Conservation (phyloP, 2,797 vertebrate species). For the Karalla daura region DNA sequence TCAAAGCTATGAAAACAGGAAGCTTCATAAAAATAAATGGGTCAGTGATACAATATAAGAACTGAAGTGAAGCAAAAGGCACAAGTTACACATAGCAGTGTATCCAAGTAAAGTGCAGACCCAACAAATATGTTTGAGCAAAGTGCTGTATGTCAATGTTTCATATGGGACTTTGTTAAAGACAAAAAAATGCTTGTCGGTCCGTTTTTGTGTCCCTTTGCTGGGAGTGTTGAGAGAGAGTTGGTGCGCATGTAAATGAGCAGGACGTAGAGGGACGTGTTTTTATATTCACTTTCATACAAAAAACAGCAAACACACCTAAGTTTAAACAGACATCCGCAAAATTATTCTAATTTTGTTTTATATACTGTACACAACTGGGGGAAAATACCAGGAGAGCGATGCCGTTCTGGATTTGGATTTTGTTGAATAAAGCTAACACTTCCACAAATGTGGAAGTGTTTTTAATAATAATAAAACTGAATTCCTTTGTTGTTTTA, state of each 20-base stretch:
- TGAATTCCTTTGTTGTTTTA: background rate
- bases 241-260: constrained; percentile 5
- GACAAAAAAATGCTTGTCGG: background rate
- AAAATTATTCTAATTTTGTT: background rate
- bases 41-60: no score
- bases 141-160: background rate
- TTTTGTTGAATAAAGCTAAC: constrained; percentile 9
- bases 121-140: no score
- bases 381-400: background rate
- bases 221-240: background rate
- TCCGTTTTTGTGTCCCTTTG: background rate
- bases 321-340: background rate
- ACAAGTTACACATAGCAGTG: no score
- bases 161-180: background rate
- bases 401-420: background rate
- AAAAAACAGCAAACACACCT: background rate
- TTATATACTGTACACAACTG: background rate
- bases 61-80: no score
- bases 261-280: background rate
- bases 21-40: no score
- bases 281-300: constrained; percentile 13
- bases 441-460: background rate
- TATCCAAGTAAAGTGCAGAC: no score
- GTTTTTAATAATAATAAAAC: background rate
- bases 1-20: no score